These are phyloP conservation scores for Allygus modestus DNA, from an alignment of 2,888 invertebrate species.

Conservation along the genomic window DNA sequence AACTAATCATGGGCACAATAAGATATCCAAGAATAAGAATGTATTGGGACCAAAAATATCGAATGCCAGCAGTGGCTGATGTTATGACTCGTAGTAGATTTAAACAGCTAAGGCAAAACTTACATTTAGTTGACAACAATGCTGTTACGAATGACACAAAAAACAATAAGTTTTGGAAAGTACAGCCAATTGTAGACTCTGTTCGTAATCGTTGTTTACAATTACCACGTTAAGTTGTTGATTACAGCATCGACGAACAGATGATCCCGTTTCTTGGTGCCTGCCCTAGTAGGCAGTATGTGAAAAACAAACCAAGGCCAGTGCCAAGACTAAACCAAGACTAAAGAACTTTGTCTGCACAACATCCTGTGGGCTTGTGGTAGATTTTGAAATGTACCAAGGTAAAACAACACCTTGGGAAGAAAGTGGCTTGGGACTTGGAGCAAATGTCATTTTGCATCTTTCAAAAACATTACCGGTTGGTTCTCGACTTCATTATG, in stretches of 20 bases:
- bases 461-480: too few species aligned
- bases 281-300: background rate
- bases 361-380: background rate
- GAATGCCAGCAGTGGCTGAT: too few species aligned
- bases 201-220: background rate
- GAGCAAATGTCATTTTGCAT: too few species aligned
- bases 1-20: constrained; percentile 6
- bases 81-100: too few species aligned
- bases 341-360: too few species aligned
- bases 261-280: too few species aligned
- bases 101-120: too few species aligned
- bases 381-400: background rate
- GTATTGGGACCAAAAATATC: background rate
- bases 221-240: background rate
- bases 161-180: background rate
- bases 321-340: too few species aligned
- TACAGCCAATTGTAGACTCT: background rate
- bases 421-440: too few species aligned
- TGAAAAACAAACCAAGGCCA: background rate
- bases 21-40: background rate
- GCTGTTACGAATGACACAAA: background rate
- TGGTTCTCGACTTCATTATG: too few species aligned
- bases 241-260: background rate
- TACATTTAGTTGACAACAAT: too few species aligned
- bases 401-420: too few species aligned